Evolutionary conservation across 2,888 invertebrate species (phyloP).

Genomic region (Cheilosia pagana): DNA sequence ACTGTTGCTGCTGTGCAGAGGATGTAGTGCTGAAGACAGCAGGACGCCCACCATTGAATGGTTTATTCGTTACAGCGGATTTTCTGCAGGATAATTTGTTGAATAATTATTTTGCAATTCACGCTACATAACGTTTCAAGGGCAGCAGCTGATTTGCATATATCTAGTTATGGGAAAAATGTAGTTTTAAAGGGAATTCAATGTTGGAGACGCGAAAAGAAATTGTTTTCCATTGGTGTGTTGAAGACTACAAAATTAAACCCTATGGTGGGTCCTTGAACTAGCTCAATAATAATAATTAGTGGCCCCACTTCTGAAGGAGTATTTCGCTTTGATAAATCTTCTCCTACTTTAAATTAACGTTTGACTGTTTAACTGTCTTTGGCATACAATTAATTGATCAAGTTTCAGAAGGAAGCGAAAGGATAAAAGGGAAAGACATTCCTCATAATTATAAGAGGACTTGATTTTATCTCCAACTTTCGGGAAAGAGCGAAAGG

Average conservation of each 20-base stretch:
- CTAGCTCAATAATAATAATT: no score
- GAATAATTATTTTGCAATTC: constrained; percentile 32
- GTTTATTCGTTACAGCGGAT: background rate
- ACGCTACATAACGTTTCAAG: constrained; percentile 10
- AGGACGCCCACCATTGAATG: constrained; percentile 5
- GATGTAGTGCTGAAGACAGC: background rate
- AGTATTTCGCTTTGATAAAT: no score
- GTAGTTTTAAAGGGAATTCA: background rate
- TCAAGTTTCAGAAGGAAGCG: no score
- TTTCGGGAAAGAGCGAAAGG: no score
- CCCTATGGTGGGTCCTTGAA: no score
- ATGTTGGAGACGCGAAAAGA: background rate
- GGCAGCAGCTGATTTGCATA: constrained; percentile 15
- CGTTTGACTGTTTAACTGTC: no score
- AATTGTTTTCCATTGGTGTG: background rate
- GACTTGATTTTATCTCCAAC: no score
- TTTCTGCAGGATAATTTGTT: constrained; percentile 33
- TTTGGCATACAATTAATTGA: no score
- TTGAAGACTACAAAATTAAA: background rate
- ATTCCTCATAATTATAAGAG: no score
- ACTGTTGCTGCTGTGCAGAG: background rate
- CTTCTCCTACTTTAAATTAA: no score
- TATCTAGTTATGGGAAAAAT: background rate
- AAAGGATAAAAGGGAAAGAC: no score
- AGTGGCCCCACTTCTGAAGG: no score